Evolutionary conservation across 1,140 invertebrate species (phyloP).

Genomic region (Drosophila rhopaloa): DNA sequence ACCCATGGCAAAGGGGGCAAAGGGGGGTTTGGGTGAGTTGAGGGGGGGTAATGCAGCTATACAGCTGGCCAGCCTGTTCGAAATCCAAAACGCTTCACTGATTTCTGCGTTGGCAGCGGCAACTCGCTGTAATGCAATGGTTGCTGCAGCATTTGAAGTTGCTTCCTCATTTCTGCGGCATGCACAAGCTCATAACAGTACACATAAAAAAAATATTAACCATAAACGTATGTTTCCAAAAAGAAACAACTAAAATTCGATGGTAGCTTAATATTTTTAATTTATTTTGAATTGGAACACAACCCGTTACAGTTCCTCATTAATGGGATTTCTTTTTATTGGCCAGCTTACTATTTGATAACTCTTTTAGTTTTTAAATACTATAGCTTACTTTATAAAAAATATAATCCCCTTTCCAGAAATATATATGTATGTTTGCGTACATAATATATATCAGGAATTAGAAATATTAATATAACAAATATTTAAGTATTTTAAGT

Average conservation of each 20-base stretch:
- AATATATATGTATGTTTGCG: no score
- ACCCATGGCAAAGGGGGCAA: constrained; percentile 13
- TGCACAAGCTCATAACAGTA: constrained; percentile 65
- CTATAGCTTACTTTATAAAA: no score
- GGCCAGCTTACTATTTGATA: no score
- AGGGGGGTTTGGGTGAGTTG: constrained; percentile 27
- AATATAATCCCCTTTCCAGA: no score
- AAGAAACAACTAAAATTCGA: not conserved
- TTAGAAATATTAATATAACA: no score
- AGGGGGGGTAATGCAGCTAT: constrained; percentile 1
- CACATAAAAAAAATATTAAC: constrained; percentile 10
- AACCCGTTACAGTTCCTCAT: no score
- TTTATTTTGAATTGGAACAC: no score
- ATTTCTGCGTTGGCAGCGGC: constrained; percentile 64
- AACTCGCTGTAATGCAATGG: constrained; percentile 25
- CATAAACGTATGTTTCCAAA: not conserved
- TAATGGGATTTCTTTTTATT: no score
- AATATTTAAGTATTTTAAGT: no score
- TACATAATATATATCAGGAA: no score
- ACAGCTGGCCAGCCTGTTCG: constrained; percentile 55
- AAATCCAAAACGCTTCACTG: constrained; percentile 78
- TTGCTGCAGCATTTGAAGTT: constrained; percentile 48
- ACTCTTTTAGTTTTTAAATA: no score
- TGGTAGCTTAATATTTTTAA: no score
- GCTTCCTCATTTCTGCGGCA: constrained; percentile 73